A percentile compares a stretch with the other conserved stretches of the same genome.
phyloP scores from a whole-genome alignment of 2,113 vertebrate species.

The Rhinopomastus cyanomelas region DNA sequence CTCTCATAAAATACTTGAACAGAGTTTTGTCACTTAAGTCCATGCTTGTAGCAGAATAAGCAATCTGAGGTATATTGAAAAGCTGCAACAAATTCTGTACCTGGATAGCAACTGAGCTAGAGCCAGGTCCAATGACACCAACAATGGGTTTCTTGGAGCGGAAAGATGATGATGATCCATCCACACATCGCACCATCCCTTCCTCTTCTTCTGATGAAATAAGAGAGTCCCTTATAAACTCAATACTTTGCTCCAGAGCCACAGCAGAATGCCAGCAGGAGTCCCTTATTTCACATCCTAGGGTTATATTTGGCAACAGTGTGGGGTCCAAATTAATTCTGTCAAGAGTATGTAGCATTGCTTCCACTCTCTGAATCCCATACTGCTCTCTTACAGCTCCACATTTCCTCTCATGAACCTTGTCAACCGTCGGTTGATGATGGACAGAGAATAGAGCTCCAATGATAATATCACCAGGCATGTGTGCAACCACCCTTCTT shows the following conservation, averaged over 20 bases:
- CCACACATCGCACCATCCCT: conserved; percentile 85
- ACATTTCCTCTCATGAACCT: conserved; percentile 97
- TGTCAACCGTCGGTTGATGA: conserved; percentile 96
- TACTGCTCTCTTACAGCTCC: conserved; percentile 96
- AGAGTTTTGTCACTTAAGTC: conserved; percentile 97
- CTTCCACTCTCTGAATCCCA: conserved; percentile 97
- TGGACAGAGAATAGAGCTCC: conserved; percentile 97
- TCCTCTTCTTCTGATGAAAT: conserved; percentile 92
- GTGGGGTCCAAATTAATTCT: conserved; percentile 91
- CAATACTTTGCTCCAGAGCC: conserved; percentile 97
- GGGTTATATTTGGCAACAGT: conserved; percentile 90
- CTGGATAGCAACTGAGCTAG: conserved; percentile 98
- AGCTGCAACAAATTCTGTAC: conserved; percentile 97
- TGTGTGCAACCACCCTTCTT: conserved; percentile 92
- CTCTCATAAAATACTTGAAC: conserved; percentile 98
- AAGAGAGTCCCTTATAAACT: conserved; percentile 97
- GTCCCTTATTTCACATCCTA: conserved; percentile 97
- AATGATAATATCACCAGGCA: conserved; percentile 95
- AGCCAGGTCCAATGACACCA: conserved; percentile 95
- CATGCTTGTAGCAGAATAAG: conserved; percentile 99
- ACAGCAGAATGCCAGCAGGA: conserved; percentile 98
- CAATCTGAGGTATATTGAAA: conserved; percentile 99
- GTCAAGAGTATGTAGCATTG: conserved; percentile 95
- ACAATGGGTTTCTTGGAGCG: conserved; percentile 96
- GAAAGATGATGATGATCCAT: conserved; percentile 86